phyloP scores from a whole-genome alignment of 2,888 invertebrate genomes.

The Oscheius onirici region DNA sequence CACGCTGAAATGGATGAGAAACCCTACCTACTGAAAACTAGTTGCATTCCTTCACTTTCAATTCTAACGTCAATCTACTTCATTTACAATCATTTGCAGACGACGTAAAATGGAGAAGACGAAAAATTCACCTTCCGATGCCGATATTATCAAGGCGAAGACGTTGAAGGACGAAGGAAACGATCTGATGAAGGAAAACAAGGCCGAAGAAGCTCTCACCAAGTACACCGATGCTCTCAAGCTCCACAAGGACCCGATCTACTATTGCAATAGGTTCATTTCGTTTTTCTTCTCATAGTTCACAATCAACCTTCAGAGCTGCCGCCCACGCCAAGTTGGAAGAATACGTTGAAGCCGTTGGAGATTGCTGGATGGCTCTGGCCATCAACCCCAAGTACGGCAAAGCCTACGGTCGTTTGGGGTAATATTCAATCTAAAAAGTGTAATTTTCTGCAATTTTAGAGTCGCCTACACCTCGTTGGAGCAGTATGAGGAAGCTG shows the following conservation, averaged over 20 bases:
- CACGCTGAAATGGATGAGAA: too few species aligned
- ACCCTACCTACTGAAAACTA: too few species aligned
- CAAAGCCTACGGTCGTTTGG: constrained; percentile 76
- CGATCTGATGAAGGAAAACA: constrained; percentile 83
- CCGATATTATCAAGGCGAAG: constrained; percentile 80
- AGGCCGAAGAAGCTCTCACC: constrained; percentile 82
- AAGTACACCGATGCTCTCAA: constrained; percentile 89
- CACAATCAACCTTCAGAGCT: constrained; percentile 77
- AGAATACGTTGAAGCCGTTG: constrained; percentile 83
- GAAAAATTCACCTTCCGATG: constrained; percentile 64
- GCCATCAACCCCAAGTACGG: constrained; percentile 88
- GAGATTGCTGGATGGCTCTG: constrained; percentile 88
- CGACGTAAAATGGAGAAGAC: background rate
- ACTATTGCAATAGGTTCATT: constrained; percentile 84
- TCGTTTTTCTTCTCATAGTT: background rate
- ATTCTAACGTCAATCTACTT: too few species aligned
- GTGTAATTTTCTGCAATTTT: constrained; percentile 36
- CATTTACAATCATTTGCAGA: too few species aligned
- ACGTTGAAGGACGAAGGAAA: constrained; percentile 81
- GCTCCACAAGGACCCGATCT: constrained; percentile 87
- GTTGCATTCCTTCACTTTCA: too few species aligned
- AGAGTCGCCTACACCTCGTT: constrained; percentile 85
- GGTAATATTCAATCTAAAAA: constrained; percentile 36
- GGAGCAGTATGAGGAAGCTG: constrained; percentile 84
- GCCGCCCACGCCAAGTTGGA: constrained; percentile 91